Conservation (phyloP, 2,797 vertebrate species). For the Champsocephalus gunnari region DNA sequence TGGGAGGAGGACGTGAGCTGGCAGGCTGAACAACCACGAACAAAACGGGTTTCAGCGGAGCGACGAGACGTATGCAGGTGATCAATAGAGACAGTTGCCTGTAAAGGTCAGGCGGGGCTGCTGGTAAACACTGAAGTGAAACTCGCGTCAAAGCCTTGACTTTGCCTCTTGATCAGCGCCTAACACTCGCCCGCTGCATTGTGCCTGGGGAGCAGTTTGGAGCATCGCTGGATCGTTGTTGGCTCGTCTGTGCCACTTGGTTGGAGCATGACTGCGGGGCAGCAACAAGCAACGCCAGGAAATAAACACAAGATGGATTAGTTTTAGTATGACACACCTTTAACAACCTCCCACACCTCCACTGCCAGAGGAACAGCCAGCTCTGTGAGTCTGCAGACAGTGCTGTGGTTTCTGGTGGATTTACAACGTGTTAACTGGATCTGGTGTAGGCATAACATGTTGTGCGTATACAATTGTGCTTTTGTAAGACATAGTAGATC, state of each 20-base stretch:
- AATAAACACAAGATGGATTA: conserved; percentile 77
- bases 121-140: conserved; percentile 63
- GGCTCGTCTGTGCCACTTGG: conserved; percentile 45
- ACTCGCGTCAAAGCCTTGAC: conserved; percentile 54
- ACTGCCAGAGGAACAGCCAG: conserved; percentile 10
- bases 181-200: conserved; percentile 3
- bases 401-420: conserved; percentile 13
- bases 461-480: background rate
- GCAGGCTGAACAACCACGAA: conserved; percentile 50
- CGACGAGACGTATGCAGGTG: conserved; percentile 32
- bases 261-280: conserved; percentile 59
- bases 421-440: conserved; percentile 1
- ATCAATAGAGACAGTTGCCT: conserved; percentile 74
- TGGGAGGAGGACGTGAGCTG: conserved; percentile 51
- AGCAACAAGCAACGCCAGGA: conserved; percentile 56
- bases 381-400: conserved; percentile 14
- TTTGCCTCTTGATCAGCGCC: conserved; percentile 55
- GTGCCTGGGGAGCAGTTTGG: conserved; percentile 48
- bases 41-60: conserved; percentile 41
- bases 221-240: conserved; percentile 30
- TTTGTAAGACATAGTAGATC: background rate
- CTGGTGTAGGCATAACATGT: background rate
- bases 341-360: conserved; percentile 8
- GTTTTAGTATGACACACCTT: conserved; percentile 69
- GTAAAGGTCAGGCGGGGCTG: conserved; percentile 66